Percentiles rank a stretch among this genome's conserved stretches.
Evolutionary conservation across 2,113 vertebrate species (phyloP).

Genomic region (Petrocephalus zakoni): DNA sequence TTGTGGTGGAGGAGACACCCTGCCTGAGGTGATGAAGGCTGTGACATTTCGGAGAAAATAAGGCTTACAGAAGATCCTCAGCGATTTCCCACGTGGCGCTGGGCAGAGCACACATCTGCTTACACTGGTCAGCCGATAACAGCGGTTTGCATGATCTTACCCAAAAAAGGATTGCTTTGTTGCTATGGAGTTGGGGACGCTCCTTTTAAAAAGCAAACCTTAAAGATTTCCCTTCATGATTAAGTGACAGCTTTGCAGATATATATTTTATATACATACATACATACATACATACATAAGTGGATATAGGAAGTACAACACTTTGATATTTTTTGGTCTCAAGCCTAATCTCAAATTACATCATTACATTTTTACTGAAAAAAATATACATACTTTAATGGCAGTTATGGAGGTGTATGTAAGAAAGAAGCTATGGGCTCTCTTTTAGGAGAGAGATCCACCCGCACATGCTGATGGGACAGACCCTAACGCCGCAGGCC

Average conservation of each 20-base stretch:
- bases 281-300: slow-evolving; percentile 31
- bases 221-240: slow-evolving; percentile 58
- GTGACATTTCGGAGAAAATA: not conserved
- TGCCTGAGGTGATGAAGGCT: not conserved
- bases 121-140: slow-evolving; percentile 1
- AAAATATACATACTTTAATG: slow-evolving; percentile 21
- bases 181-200: slow-evolving; percentile 42
- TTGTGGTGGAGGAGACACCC: not conserved
- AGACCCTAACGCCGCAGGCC: slow-evolving; percentile 60
- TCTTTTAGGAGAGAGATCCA: slow-evolving; percentile 55
- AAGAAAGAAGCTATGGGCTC: slow-evolving; percentile 40
- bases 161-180: not conserved
- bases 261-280: slow-evolving; percentile 49
- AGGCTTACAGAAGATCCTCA: not conserved
- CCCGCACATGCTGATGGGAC: slow-evolving; percentile 65
- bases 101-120: not conserved
- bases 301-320: slow-evolving; percentile 40
- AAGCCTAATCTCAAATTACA: slow-evolving; percentile 45
- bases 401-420: slow-evolving; percentile 51
- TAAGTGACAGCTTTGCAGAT: slow-evolving; percentile 54
- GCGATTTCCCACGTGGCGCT: not conserved
- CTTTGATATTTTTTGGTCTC: slow-evolving; percentile 41
- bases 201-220: slow-evolving; percentile 43
- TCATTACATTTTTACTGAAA: slow-evolving; percentile 20
- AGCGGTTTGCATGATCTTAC: slow-evolving; percentile 11